Conservation (phyloP, 2,113 vertebrate genomes). For the Tachysurus vachellii region DNA sequence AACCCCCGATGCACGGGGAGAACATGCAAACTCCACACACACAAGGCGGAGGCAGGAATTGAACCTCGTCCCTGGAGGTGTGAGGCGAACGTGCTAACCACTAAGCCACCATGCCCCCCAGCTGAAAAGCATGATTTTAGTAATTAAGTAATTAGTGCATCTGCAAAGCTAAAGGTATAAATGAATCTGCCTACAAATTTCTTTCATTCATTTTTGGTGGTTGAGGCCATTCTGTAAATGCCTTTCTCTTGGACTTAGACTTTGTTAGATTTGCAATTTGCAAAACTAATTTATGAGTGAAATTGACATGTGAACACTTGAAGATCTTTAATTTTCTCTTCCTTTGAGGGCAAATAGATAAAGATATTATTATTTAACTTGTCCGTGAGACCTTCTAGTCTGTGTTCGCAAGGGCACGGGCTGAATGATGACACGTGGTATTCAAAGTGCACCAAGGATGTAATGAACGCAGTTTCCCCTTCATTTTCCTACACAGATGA, state of each 20-base stretch:
- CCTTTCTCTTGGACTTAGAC: background rate
- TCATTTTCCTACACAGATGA: background rate
- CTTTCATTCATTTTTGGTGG: background rate
- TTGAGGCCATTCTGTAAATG: background rate
- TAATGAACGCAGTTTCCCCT: background rate
- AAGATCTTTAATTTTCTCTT: background rate
- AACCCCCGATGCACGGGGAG: too few relatives aligned
- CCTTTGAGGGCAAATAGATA: background rate
- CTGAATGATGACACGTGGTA: background rate
- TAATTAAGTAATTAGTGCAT: background rate
- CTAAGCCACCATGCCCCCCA: too few relatives aligned
- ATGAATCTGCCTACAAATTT: background rate
- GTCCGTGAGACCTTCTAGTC: background rate
- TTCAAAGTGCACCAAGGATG: too few relatives aligned
- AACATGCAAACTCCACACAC: too few relatives aligned
- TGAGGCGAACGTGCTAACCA: too few relatives aligned
- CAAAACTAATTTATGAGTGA: background rate
- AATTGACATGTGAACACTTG: background rate
- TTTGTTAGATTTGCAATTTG: background rate
- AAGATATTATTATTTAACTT: background rate
- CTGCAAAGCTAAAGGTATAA: background rate
- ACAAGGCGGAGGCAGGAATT: too few relatives aligned
- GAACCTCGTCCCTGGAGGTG: too few relatives aligned
- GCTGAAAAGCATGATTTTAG: too few relatives aligned
- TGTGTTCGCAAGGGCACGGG: background rate